Base-by-base conservation (phyloP, 2,888 invertebrate genomes). In the Rhogogaster chlorosoma region DNA sequence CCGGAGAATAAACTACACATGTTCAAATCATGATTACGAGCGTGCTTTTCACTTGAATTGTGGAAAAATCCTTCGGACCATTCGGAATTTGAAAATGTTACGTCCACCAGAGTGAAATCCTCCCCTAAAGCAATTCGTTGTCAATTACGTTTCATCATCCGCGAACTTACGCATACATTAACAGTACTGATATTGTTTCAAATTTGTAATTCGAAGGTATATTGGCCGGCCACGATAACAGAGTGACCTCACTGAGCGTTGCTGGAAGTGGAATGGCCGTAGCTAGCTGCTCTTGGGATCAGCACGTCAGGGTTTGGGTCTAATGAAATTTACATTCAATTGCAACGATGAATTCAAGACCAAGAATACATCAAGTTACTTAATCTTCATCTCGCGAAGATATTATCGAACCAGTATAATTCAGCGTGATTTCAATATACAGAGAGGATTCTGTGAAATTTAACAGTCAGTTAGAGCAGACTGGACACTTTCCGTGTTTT, bases 251-350 rank as follows among this genome's bases (percentile, higher is more conserved):
- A 10, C 95, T 98, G 87, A 96, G 97, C 5, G 95, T 98, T 86
- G 95, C 98, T 26, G 96, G 96, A 70, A 98, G 96, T 93, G 98
- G 98, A 49, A 96, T 98, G 94, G 98, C 98, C 6, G 91, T 98
- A 88, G 96, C 97, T n/a, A 97, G 97, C 87, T 97, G 97, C 93
- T 98, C 98, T 88, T 98, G 98, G 98, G 98, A 98, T 94, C 96
- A 97, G 91, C 94, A 96, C 90, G 97, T 98, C 85, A 95, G 97
- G 89, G 96, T 98, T 87, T 98, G 98, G 98, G 97, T 97, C 87
- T 98, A 95, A 95, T 45, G 1, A 49, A 42, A 73, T 10, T 26
- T 73, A 4, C 9, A 36, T 10, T 10, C 22, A 9, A 42, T 18
- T 42, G 3, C 22, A 42, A 67, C 26, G 32, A 29, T 67, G 26